These are phyloP conservation scores for Indri indri DNA, from an alignment of 2,113 vertebrate species.

Conservation along the genomic window DNA sequence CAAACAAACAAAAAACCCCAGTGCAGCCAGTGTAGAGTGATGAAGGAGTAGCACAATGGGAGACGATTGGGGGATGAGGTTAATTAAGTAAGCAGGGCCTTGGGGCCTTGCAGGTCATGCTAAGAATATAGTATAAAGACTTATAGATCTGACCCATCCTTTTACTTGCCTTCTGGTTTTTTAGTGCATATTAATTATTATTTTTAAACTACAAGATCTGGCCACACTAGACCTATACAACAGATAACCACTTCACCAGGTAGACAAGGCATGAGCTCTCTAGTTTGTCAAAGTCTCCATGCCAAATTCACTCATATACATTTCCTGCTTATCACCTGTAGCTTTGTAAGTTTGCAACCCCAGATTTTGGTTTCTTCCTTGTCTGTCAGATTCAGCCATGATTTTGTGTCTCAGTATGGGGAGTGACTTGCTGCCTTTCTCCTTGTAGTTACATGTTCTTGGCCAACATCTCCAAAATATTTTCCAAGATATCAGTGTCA, in stretches of 20 bases:
- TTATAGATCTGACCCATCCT: neutral
- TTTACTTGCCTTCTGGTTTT: neutral
- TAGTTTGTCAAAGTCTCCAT: neutral
- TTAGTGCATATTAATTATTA: neutral
- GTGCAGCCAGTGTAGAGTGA: neutral
- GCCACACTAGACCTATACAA: neutral
- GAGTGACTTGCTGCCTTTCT: neutral
- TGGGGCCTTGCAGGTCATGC: neutral
- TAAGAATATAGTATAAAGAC: neutral
- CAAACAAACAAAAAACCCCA: neutral
- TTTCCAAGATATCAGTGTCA: neutral
- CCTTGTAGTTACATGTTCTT: neutral
- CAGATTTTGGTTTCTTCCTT: neutral
- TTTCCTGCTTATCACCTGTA: neutral
- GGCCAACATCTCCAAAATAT: neutral
- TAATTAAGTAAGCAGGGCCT: neutral
- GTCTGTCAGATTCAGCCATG: neutral
- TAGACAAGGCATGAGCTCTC: neutral
- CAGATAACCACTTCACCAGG: neutral
- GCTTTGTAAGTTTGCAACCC: neutral
- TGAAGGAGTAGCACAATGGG: too few relatives aligned
- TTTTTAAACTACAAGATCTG: neutral
- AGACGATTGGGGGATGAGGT: neutral
- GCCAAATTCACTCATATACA: neutral
- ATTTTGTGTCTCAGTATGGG: neutral